Percentiles rank a stretch among this genome's conserved stretches.
Evolutionary conservation across 2,797 vertebrate genomes (phyloP).

Genomic region (Poeciliopsis presidionis): DNA sequence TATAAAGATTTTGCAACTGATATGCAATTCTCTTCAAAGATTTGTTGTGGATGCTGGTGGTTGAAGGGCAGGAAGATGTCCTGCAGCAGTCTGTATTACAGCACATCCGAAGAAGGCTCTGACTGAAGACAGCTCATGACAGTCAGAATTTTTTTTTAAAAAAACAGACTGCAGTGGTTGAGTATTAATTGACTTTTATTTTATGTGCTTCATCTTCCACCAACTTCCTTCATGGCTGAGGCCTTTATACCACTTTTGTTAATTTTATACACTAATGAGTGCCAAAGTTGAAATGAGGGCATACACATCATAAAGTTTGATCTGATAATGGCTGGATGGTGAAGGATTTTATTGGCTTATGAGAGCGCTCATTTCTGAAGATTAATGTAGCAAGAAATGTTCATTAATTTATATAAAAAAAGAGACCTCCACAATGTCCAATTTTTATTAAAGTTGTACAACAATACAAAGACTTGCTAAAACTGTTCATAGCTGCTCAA

Average conservation of each 20-base stretch:
- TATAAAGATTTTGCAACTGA: background rate
- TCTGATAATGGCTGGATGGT: too few relatives aligned
- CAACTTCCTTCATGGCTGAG: background rate
- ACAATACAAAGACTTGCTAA: background rate
- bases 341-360: background rate
- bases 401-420: background rate
- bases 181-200: background rate
- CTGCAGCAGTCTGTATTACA: background rate
- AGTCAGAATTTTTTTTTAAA: too few relatives aligned
- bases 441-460: background rate
- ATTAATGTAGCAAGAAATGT: background rate
- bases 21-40: background rate
- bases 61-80: background rate
- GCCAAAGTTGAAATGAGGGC: background rate
- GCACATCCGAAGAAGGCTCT: background rate
- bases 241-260: background rate
- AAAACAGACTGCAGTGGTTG: background rate
- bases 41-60: background rate
- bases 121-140: background rate
- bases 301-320: background rate
- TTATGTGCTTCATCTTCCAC: background rate
- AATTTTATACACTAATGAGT: background rate
- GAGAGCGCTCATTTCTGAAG: background rate
- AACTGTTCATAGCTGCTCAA: background rate
- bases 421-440: background rate